Evolutionary conservation across 2,888 invertebrate species (phyloP).

Genomic region (Rhingia rostrata): DNA sequence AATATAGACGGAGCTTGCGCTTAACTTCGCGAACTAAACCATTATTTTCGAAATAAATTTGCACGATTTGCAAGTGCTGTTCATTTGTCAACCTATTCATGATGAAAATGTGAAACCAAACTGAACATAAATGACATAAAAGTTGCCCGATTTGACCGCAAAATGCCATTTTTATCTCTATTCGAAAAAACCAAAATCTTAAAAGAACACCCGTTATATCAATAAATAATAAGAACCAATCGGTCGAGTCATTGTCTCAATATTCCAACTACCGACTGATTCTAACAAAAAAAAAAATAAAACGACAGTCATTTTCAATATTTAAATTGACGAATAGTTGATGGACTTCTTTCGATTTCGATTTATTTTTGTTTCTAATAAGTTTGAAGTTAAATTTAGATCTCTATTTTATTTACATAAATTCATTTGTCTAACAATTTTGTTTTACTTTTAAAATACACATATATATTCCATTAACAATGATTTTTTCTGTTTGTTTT

Average conservation of each 20-base stretch:
- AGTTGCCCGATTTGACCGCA: too few species aligned
- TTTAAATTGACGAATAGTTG: slow-evolving; percentile 69
- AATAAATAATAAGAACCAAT: too few species aligned
- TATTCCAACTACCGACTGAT: neutral
- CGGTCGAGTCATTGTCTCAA: neutral
- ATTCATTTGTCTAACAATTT: slow-evolving; percentile 51
- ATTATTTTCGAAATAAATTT: too few species aligned
- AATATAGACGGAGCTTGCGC: too few species aligned
- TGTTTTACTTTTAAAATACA: slow-evolving; percentile 33
- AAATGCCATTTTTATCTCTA: too few species aligned
- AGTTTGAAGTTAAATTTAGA: slow-evolving; percentile 32
- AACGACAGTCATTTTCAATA: slow-evolving; percentile 27
- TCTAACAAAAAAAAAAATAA: slow-evolving; percentile 31
- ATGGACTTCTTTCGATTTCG: slow-evolving; percentile 40
- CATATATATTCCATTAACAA: slow-evolving; percentile 42
- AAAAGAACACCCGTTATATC: too few species aligned
- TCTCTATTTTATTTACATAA: slow-evolving; percentile 47
- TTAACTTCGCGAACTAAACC: too few species aligned
- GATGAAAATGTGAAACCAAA: too few species aligned
- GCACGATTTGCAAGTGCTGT: too few species aligned
- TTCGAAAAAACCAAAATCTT: too few species aligned
- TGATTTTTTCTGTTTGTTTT: slow-evolving; percentile 50
- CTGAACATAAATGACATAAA: too few species aligned
- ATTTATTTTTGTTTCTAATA: slow-evolving; percentile 25
- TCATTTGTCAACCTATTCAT: too few species aligned